Evolutionary conservation across 2,797 vertebrate genomes (phyloP), one percentile per base, ranked within the genome.

Genomic region (Tarsius wallacei): DNA sequence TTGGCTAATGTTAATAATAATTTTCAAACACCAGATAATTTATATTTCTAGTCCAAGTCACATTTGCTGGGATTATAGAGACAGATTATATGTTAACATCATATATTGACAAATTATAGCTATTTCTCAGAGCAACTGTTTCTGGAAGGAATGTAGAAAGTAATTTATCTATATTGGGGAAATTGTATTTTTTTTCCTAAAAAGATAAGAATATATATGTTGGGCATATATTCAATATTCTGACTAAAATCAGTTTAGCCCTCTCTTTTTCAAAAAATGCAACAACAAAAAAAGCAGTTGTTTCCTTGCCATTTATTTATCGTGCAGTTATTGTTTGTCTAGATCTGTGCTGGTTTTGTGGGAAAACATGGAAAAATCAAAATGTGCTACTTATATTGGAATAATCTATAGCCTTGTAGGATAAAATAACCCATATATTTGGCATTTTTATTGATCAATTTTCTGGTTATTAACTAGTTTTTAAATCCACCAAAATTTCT

Each of bases 11-110:
- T 42, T 28, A 19, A 68, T 53, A 42, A 66, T 93, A 81, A 74
- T 86, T 89, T 85, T 1, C 33, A 82, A 64, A 53, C 84, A 83
- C 17, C 1, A 61, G 66, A 80, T 63, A 10, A 77, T 92, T 78
- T 90, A 51, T 63, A 68, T 61, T 59, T 86, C 66, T 28, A 68
- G n/a, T 59, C n/a, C 13, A 3, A 22, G 2, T 22, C 33, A 31
- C 49, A 14, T 91, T 91, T 85, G 16, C 94, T 90, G 84, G 70
- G 57, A 73, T 57, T 96, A 83, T 78, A 71, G 26, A 71, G 16
- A 71, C 21, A 80, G 31, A 70, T 49, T 49, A 49, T 57, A 4
- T 24, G 13, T 78, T 57, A 78, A 78, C 13, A 22, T 80, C 36
- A 55, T 78, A 88, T 86, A 14, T 59, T 86, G 73, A 31, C 49